phyloP scores from a whole-genome alignment of 2,113 vertebrate species.

The Dryoscopus gambensis region DNA sequence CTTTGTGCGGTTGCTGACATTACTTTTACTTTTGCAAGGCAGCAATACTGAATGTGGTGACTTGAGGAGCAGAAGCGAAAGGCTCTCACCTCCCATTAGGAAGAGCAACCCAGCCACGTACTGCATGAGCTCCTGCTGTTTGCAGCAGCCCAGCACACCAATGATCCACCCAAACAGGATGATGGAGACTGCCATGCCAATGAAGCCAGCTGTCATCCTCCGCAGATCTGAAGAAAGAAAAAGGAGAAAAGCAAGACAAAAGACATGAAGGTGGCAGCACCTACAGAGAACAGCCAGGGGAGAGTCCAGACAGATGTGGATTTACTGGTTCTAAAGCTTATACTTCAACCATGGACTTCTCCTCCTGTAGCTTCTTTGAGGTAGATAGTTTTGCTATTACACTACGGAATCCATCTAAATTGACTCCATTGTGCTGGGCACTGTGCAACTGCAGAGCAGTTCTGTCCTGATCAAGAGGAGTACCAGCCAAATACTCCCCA shows the following conservation, averaged over 20 bases:
- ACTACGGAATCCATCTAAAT: neutral
- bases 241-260: neutral
- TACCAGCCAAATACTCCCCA: neutral
- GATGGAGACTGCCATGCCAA: constrained; percentile 93
- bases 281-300: neutral
- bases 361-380: neutral
- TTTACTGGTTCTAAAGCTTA: neutral
- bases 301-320: neutral
- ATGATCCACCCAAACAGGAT: constrained; percentile 92
- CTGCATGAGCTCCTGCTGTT: constrained; percentile 93
- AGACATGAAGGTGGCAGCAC: neutral
- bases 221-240: constrained; percentile 78
- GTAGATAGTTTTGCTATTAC: neutral
- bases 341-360: neutral
- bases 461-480: neutral
- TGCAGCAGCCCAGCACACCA: constrained; percentile 89
- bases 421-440: neutral
- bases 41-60: neutral
- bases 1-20: neutral
- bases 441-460: neutral
- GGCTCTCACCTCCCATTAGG: constrained; percentile 90
- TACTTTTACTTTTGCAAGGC: neutral
- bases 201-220: constrained; percentile 91
- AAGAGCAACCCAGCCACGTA: constrained; percentile 93
- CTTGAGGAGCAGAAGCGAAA: neutral